Conservation (phyloP, 1,140 invertebrate species). For the Mylabris phalerata region DNA sequence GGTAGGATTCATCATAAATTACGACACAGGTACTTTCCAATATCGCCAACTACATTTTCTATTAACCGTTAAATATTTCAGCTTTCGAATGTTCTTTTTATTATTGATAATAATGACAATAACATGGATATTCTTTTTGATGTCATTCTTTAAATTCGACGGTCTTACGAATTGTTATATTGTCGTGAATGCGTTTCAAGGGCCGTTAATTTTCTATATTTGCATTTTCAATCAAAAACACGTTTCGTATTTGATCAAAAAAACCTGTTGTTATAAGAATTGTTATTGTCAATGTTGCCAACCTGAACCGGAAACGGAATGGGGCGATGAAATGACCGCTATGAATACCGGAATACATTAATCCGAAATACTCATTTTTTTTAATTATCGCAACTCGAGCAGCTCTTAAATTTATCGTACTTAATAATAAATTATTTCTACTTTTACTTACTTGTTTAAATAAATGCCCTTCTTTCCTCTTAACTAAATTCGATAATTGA, state of each 20-base stretch:
- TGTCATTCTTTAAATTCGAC: slow-evolving; percentile 65
- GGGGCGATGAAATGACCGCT: slow-evolving; percentile 80
- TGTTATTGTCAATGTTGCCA: slow-evolving; percentile 48
- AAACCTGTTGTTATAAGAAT: slow-evolving; percentile 64
- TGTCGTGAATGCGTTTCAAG: slow-evolving; percentile 63
- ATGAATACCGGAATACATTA: slow-evolving; percentile 66
- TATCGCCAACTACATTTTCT: slow-evolving; percentile 12
- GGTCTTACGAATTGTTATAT: slow-evolving; percentile 66
- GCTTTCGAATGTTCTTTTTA: slow-evolving; percentile 71
- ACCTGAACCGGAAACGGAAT: slow-evolving; percentile 58
- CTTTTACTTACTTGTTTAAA: slow-evolving; percentile 73
- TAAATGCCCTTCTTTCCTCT: slow-evolving; percentile 79
- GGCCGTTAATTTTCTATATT: slow-evolving; percentile 65
- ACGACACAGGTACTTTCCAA: slow-evolving; percentile 57
- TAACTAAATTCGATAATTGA: slow-evolving; percentile 67
- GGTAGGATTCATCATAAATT: slow-evolving; percentile 78
- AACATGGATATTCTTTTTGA: slow-evolving; percentile 64
- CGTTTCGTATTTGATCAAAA: slow-evolving; percentile 66
- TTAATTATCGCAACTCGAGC: not conserved
- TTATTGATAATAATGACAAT: slow-evolving; percentile 64
- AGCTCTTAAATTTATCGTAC: slow-evolving; percentile 2
- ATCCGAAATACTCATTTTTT: not conserved
- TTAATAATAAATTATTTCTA: slow-evolving; percentile 18
- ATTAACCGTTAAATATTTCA: slow-evolving; percentile 38
- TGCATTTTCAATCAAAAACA: slow-evolving; percentile 68